Evolutionary conservation across 2,888 invertebrate species (phyloP).

Genomic region (Oscheius onirici): DNA sequence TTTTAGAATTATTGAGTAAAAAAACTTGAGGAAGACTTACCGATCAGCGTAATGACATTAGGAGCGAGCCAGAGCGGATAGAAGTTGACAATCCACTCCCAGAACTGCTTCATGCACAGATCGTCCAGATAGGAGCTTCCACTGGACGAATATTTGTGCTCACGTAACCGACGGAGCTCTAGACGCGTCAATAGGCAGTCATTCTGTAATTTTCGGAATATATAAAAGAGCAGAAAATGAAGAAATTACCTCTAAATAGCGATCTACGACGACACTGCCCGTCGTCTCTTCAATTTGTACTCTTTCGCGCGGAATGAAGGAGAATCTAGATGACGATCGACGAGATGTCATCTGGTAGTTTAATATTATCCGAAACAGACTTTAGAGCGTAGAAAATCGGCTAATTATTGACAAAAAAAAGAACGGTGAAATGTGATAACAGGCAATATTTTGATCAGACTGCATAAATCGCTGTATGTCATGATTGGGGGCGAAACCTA

Average conservation of each 20-base stretch:
- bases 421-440: no score
- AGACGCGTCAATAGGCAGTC: slow-evolving; percentile 68
- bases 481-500: no score
- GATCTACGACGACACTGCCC: neutral
- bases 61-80: slow-evolving; percentile 93
- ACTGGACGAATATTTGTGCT: slow-evolving; percentile 93
- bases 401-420: no score
- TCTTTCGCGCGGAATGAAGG: neutral
- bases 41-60: slow-evolving; percentile 90
- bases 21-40: neutral
- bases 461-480: no score
- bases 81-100: slow-evolving; percentile 91
- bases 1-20: neutral
- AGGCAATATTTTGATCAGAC: no score
- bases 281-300: slow-evolving; percentile 5
- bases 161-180: slow-evolving; percentile 89
- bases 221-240: neutral
- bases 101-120: slow-evolving; percentile 78
- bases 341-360: no score
- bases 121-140: slow-evolving; percentile 85
- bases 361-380: no score
- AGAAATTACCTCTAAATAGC: slow-evolving; percentile 10
- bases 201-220: slow-evolving; percentile 35
- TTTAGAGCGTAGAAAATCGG: no score
- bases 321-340: slow-evolving; percentile 12